Evolutionary conservation across 2,113 vertebrate genomes (phyloP), one percentile per base, ranked within the genome.

Genomic region (Microcebus ravelobensis): DNA sequence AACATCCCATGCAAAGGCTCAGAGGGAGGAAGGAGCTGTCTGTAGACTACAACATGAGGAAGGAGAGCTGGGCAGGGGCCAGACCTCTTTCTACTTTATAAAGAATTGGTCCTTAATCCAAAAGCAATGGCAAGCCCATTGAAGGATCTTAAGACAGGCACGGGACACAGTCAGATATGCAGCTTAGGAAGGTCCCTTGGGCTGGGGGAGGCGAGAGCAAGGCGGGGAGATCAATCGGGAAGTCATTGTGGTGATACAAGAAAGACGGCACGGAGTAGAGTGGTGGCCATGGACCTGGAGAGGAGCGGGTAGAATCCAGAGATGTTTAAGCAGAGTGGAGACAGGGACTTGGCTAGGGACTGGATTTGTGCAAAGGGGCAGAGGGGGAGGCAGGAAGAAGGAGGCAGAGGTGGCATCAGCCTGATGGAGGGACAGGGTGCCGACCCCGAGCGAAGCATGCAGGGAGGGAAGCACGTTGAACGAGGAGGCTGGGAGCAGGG

Each of bases 161-260:
- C 0, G 29, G 2, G 25, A 31, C 10, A 6, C 23, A 15, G 13
- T 93, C 36, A 17, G 61, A 21, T 63, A 5, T 2, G 39, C 2
- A 2, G 29, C 71, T 59, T 21, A 50, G 82, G 63, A 79, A 36
- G 63, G 36, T 34, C 21, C 45, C 45, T 7, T 21, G 76, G 73
- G 70, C 31, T 59, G 27, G 3, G 3, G 57, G 10, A 27, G 10
- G 15, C 10, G 34, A 57, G 50, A 52, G 4, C 0, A 2, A 39
- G 71, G 36, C 29, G 2, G 42, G 42, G 70, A 68, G 29, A 31
- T 15, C 45, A 8, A 2, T 2, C 3, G 48, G 74, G 63, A 14
- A n/a, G 52, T 6, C 1, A 5, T 2, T 4, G 42, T 31, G 3
- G n/a, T 4, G 9, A 8, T 9, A 4, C 3, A 1, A 36, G 57